Evolutionary conservation across 2,113 vertebrate species (phyloP).

Genomic region (Eptatretus burgeri): DNA sequence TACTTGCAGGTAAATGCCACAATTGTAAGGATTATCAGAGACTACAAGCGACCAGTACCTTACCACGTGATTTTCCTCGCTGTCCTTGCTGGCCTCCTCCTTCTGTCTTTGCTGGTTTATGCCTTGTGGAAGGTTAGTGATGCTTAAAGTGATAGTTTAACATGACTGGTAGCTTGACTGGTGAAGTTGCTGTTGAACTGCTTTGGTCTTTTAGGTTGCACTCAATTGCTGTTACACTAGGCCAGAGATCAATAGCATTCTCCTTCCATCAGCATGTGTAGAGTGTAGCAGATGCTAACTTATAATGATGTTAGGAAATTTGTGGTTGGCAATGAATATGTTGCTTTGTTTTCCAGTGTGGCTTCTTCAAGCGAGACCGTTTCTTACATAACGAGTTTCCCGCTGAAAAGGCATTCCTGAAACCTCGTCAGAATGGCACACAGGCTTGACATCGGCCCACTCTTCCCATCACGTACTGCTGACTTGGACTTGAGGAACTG

Average conservation of each 20-base stretch:
- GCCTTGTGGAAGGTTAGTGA: constrained; percentile 70
- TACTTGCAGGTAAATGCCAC: constrained; percentile 34
- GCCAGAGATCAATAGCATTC: too few species aligned
- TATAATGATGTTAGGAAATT: too few species aligned
- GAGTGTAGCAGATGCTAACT: too few species aligned
- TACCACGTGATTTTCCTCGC: constrained; percentile 77
- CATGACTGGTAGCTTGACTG: too few species aligned
- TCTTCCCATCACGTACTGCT: too few species aligned
- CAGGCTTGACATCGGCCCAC: background rate
- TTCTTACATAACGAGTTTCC: background rate
- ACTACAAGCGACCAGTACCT: constrained; percentile 31
- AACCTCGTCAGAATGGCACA: constrained; percentile 1
- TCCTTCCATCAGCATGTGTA: too few species aligned
- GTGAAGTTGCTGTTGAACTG: too few species aligned
- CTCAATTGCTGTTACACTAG: too few species aligned
- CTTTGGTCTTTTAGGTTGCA: too few species aligned
- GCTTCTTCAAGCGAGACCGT: constrained; percentile 5
- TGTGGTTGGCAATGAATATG: too few species aligned
- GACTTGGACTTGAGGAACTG: too few species aligned
- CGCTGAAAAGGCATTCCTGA: constrained; percentile 1
- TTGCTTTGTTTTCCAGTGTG: background rate
- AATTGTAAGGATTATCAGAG: constrained; percentile 51
- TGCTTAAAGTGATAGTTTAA: background rate
- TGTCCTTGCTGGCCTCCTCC: constrained; percentile 51
- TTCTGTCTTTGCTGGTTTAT: constrained; percentile 66